Evolutionary conservation across 2,888 invertebrate genomes (phyloP).

Genomic region (Cyaniris semiargus): DNA sequence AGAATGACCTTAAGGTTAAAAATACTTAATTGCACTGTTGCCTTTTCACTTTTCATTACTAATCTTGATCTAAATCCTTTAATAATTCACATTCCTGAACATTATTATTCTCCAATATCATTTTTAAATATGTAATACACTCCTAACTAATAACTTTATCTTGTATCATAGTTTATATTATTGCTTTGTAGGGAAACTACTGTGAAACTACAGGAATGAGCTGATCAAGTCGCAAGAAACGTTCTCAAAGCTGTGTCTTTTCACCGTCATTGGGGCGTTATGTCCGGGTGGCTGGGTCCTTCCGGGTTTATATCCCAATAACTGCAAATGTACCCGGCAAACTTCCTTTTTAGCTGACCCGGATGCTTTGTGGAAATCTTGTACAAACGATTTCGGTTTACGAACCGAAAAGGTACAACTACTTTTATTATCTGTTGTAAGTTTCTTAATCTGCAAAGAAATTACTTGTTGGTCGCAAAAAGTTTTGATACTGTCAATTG

Average conservation of each 20-base stretch:
- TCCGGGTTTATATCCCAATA: constrained; percentile 64
- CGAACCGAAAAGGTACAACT: background rate
- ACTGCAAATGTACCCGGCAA: constrained; percentile 51
- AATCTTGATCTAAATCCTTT: too few relatives aligned
- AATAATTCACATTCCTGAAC: too few relatives aligned
- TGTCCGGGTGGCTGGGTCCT: constrained; percentile 48
- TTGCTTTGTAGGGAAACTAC: background rate
- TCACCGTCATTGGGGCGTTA: constrained; percentile 53
- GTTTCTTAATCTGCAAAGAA: background rate
- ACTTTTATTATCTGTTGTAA: background rate
- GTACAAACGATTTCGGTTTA: constrained; percentile 48
- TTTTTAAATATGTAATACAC: too few relatives aligned
- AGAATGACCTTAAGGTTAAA: too few relatives aligned
- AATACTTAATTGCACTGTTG: too few relatives aligned
- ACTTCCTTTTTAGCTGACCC: constrained; percentile 45
- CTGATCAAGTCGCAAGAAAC: background rate
- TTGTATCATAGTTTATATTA: background rate
- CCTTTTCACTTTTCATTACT: too few relatives aligned
- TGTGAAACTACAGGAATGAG: background rate
- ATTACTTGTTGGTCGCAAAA: too few relatives aligned
- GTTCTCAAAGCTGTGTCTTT: constrained; percentile 23
- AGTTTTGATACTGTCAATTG: too few relatives aligned
- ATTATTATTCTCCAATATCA: too few relatives aligned
- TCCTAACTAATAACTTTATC: background rate
- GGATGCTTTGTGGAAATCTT: constrained; percentile 46